phyloP scores from a whole-genome alignment of 1,140 invertebrate genomes.

The Panulirus ornatus region DNA sequence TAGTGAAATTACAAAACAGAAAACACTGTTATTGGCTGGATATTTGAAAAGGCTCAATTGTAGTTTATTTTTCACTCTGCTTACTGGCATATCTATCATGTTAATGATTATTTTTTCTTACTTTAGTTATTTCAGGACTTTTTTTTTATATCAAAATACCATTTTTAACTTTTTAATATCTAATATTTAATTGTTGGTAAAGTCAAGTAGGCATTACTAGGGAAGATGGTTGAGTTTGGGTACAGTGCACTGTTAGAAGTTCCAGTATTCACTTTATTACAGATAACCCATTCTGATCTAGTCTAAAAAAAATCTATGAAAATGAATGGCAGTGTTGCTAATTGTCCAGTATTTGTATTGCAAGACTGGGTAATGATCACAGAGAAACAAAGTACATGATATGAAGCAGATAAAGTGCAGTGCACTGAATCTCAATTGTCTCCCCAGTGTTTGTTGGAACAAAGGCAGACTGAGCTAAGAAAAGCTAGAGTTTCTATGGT shows the following conservation, averaged over 20 bases:
- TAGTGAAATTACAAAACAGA: too few species aligned
- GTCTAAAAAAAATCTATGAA: slow-evolving; percentile 24
- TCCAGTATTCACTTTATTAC: slow-evolving; percentile 6
- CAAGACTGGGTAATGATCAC: slow-evolving; percentile 12
- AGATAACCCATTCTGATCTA: slow-evolving; percentile 48
- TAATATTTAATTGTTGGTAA: not conserved
- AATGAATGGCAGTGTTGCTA: not conserved
- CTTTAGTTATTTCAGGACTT: not conserved
- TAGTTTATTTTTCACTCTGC: not conserved
- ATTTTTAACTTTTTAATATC: not conserved
- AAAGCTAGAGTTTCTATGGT: slow-evolving; percentile 62
- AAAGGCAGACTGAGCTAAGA: slow-evolving; percentile 65
- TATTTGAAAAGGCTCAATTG: too few species aligned
- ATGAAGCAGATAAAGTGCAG: slow-evolving; percentile 18
- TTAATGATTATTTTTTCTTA: too few species aligned
- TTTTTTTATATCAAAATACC: not conserved
- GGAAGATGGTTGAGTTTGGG: slow-evolving; percentile 53
- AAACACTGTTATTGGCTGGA: too few species aligned
- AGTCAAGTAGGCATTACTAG: slow-evolving; percentile 62
- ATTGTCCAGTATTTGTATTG: slow-evolving; percentile 9
- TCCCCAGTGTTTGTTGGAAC: slow-evolving; percentile 65
- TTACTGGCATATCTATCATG: not conserved
- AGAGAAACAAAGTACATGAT: slow-evolving; percentile 21
- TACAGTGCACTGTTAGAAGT: slow-evolving; percentile 46
- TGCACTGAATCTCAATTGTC: slow-evolving; percentile 62